Conservation (phyloP, 2,113 vertebrate genomes). For the Taurulus bubalis region DNA sequence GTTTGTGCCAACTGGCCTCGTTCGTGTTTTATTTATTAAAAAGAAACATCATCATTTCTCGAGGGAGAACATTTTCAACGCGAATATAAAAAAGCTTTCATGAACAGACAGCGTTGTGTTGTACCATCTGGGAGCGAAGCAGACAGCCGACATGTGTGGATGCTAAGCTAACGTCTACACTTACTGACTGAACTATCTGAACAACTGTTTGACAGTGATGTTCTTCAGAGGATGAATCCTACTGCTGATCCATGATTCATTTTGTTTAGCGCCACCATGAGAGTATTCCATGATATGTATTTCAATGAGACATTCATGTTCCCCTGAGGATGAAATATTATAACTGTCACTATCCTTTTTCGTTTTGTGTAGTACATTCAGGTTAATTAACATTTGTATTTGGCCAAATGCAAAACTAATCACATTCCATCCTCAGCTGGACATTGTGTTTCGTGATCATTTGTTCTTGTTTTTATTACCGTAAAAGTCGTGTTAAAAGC, state of each 20-base stretch:
- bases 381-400: too few relatives aligned
- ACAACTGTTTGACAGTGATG: background rate
- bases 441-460: background rate
- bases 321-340: background rate
- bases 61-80: background rate
- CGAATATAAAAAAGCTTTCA: conserved; percentile 13
- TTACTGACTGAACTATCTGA: background rate
- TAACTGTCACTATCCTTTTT: background rate
- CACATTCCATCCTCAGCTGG: background rate
- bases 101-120: background rate
- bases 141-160: background rate
- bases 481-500: too few relatives aligned
- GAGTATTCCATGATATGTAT: too few relatives aligned
- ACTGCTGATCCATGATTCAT: background rate
- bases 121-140: background rate
- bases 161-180: background rate
- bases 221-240: background rate
- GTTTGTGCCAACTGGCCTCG: background rate
- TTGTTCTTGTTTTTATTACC: background rate
- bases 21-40: conserved; percentile 13
- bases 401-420: background rate
- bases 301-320: background rate
- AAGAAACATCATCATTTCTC: background rate
- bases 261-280: background rate
- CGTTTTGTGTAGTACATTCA: too few relatives aligned